These are phyloP conservation scores for Prionailurus bengalensis DNA, from an alignment of 2,113 vertebrate genomes.

Conservation along the genomic window DNA sequence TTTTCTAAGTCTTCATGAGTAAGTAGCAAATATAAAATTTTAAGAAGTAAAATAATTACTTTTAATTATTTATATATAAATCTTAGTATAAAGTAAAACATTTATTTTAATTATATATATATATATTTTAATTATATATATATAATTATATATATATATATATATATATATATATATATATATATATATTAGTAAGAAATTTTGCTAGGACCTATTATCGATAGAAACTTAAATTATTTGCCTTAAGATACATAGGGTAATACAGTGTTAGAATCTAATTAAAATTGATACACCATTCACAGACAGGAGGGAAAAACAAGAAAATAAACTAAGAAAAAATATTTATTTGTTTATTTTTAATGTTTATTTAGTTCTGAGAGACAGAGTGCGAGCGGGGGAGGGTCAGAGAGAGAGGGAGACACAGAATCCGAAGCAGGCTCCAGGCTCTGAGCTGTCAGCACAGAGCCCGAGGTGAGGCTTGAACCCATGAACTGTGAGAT, in stretches of 20 bases:
- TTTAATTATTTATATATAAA: background rate
- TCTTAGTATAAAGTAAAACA: background rate
- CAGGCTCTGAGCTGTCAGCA: too few species aligned
- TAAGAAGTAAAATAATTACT: background rate
- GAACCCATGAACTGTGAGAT: too few species aligned
- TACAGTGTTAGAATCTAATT: conserved; percentile 7
- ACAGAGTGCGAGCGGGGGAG: too few species aligned
- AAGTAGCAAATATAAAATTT: background rate
- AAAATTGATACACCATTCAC: background rate
- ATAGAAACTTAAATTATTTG: conserved; percentile 35
- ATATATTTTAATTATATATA: background rate
- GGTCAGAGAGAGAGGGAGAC: too few species aligned
- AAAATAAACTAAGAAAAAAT: background rate
- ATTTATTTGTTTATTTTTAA: too few species aligned
- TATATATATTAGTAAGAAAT: background rate
- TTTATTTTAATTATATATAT: background rate
- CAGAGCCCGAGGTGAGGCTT: too few species aligned
- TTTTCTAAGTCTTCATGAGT: background rate
- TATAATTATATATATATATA: background rate
- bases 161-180: accelerated
- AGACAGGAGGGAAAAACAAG: background rate
- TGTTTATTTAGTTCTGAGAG: too few species aligned
- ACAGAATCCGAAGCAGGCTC: too few species aligned
- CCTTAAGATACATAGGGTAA: conserved; percentile 19
- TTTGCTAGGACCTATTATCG: conserved; percentile 1